Conservation (phyloP, 1,140 invertebrate genomes). For the Drosophila busckii region DNA sequence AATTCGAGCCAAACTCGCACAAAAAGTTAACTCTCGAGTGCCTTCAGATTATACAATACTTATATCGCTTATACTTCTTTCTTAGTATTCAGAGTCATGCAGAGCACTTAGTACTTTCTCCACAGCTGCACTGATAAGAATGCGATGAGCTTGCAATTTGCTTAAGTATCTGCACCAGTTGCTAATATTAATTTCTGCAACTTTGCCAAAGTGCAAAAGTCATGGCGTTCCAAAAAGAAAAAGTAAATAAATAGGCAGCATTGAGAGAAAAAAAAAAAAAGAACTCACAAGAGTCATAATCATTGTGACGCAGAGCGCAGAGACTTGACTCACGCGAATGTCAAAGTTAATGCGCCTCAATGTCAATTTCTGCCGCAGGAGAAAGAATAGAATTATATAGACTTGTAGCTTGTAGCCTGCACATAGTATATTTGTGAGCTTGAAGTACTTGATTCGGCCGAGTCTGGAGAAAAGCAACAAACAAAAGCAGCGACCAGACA, state of each 20-base stretch:
- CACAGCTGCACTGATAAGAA: slow-evolving; percentile 54
- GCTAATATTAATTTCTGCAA: slow-evolving; percentile 62
- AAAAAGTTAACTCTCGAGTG: too few species aligned
- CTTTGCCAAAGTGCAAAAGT: slow-evolving; percentile 67
- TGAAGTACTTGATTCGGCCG: slow-evolving; percentile 35
- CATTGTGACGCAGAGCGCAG: slow-evolving; percentile 15
- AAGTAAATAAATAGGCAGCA: neutral
- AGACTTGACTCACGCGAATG: slow-evolving; percentile 53
- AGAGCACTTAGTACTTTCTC: slow-evolving; percentile 43
- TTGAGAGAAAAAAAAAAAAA: neutral
- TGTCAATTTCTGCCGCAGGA: slow-evolving; percentile 44
- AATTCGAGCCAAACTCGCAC: too few species aligned
- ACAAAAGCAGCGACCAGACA: slow-evolving; percentile 42
- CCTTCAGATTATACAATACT: too few species aligned
- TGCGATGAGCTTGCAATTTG: slow-evolving; percentile 47
- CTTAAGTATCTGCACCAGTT: slow-evolving; percentile 19
- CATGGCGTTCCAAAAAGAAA: slow-evolving; percentile 36
- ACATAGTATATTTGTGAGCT: neutral
- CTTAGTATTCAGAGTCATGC: slow-evolving; percentile 33
- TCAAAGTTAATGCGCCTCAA: slow-evolving; percentile 63
- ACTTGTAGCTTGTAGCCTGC: too few species aligned
- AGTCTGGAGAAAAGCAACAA: slow-evolving; percentile 12
- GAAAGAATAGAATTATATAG: slow-evolving; percentile 19
- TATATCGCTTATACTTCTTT: slow-evolving; percentile 15
- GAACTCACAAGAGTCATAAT: slow-evolving; percentile 57